phyloP scores from a whole-genome alignment of 2,888 invertebrate genomes.

The Meganola albula region DNA sequence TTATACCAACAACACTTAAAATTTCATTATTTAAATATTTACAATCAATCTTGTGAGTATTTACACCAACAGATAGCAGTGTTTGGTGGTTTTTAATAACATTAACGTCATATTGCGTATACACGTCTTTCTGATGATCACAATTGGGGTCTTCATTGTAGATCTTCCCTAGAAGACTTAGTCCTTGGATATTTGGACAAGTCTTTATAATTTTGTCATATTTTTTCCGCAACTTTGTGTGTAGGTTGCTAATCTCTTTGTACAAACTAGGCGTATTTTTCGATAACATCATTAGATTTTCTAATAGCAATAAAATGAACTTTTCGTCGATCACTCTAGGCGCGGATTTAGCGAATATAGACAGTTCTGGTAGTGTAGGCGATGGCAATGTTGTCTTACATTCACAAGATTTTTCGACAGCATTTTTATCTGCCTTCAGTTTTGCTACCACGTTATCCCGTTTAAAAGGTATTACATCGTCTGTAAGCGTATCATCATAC shows the following conservation, averaged over 20 bases:
- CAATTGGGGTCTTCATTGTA: conserved; percentile 38
- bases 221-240: conserved; percentile 46
- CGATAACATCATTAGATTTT: conserved; percentile 51
- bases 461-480: conserved; percentile 45
- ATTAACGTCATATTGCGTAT: conserved; percentile 32
- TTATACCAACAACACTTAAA: conserved; percentile 17
- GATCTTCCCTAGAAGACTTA: conserved; percentile 54
- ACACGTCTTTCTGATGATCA: conserved; percentile 26
- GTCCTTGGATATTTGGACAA: conserved; percentile 33
- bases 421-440: conserved; percentile 31
- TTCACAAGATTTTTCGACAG: conserved; percentile 16
- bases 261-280: conserved; percentile 43
- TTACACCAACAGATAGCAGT: conserved; percentile 11
- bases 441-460: conserved; percentile 28
- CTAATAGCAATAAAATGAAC: conserved; percentile 52
- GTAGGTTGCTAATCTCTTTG: conserved; percentile 52
- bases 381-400: conserved; percentile 6
- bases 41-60: conserved; percentile 9
- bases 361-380: conserved; percentile 23
- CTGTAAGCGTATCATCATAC: conserved; percentile 38
- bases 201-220: conserved; percentile 39
- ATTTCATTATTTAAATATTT: conserved; percentile 12
- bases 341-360: conserved; percentile 37
- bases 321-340: conserved; percentile 52
- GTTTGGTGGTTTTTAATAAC: neutral